Evolutionary conservation across 2,113 vertebrate species (phyloP).

Genomic region (Actenoides hombroni): DNA sequence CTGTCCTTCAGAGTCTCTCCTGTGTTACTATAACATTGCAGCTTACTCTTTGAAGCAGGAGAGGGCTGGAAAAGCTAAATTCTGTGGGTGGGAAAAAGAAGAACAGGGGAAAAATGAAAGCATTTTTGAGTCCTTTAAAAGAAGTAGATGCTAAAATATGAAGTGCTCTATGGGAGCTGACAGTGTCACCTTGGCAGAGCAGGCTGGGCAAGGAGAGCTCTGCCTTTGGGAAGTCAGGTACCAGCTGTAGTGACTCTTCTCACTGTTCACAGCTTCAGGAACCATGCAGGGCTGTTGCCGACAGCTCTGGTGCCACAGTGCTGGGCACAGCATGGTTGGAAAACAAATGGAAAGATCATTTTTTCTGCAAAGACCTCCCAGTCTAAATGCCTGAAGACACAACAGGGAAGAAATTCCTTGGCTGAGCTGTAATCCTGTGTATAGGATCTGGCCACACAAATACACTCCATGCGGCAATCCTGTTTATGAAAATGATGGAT

Average conservation of each 20-base stretch:
- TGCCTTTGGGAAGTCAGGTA: background rate
- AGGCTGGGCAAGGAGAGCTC: background rate
- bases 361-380: slow-evolving; percentile 39
- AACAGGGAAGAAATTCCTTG: slow-evolving; percentile 45
- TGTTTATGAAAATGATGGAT: slow-evolving; percentile 36
- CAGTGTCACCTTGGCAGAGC: background rate
- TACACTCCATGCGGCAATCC: background rate
- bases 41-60: background rate
- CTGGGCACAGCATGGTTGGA: background rate
- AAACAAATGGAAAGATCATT: slow-evolving; percentile 38
- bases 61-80: background rate
- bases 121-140: background rate
- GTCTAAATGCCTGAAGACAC: background rate
- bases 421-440: slow-evolving; percentile 4
- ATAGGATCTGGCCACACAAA: slow-evolving; percentile 38
- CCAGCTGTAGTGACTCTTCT: background rate
- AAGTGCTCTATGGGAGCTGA: background rate
- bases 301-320: background rate
- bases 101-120: background rate
- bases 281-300: background rate
- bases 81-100: background rate
- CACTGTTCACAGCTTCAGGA: background rate
- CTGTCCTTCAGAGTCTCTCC: background rate
- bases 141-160: background rate
- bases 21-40: background rate